These are phyloP conservation scores for Luidia sarsii DNA, from an alignment of 53 echinoderm and acorn worm genomes.

Conservation along the genomic window DNA sequence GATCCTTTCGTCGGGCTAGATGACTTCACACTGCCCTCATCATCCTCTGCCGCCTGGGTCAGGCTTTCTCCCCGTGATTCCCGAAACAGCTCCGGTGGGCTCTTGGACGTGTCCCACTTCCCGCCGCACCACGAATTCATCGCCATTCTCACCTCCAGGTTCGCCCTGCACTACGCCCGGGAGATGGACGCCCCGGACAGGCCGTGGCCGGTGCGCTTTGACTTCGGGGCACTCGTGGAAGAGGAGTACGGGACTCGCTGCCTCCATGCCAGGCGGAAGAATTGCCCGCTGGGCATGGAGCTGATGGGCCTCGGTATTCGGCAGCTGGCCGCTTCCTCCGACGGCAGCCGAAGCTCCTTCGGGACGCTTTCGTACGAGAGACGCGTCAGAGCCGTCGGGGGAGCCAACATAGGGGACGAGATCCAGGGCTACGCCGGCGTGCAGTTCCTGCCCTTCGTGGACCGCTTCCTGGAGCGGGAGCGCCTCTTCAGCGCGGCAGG, in stretches of 20 bases:
- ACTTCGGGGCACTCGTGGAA: no score
- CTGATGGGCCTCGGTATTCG: no score
- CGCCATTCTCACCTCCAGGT: no score
- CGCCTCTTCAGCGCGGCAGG: not conserved
- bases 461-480: not conserved
- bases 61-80: not conserved
- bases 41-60: no score
- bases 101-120: not conserved
- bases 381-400: not conserved
- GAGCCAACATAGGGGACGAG: slow-evolving; percentile 1
- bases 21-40: not conserved
- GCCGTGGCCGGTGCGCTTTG: no score
- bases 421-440: not conserved
- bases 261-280: no score
- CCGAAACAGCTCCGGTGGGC: not conserved
- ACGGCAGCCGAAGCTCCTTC: no score
- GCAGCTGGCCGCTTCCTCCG: no score
- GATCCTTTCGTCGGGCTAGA: not conserved
- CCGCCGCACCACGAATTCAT: no score
- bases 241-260: no score
- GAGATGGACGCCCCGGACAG: no score
- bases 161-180: no score
- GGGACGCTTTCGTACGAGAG: not conserved
- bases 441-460: slow-evolving; percentile 23
- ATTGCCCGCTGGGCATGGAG: not conserved